Evolutionary conservation across 1,140 invertebrate species (phyloP).

Genomic region (Chironomus striatipennis): DNA sequence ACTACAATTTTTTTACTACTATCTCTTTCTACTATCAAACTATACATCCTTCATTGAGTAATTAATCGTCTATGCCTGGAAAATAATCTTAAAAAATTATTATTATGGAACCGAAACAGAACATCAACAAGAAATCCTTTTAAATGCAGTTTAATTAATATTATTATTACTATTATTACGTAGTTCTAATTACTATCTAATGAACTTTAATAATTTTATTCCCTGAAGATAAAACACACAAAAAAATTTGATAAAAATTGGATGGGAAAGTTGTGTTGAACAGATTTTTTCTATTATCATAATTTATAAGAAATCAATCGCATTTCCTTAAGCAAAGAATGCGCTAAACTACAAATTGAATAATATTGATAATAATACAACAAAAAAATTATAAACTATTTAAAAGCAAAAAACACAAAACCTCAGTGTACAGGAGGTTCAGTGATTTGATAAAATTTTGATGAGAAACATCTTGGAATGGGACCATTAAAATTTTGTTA

Average conservation of each 20-base stretch:
- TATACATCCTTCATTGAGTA: neutral
- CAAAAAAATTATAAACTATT: neutral
- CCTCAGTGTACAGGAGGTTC: neutral
- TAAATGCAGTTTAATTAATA: neutral
- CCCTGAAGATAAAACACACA: neutral
- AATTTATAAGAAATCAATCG: too few relatives aligned
- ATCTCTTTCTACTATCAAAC: neutral
- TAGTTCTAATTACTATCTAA: neutral
- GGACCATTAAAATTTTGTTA: neutral
- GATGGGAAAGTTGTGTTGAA: too few relatives aligned
- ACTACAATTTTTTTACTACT: neutral
- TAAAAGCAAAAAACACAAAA: neutral
- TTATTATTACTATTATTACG: neutral
- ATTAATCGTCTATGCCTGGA: too few relatives aligned
- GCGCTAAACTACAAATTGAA: too few relatives aligned
- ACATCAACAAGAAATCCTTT: neutral
- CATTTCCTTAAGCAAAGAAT: too few relatives aligned
- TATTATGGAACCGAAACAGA: neutral
- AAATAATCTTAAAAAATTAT: neutral
- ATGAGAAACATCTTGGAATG: neutral
- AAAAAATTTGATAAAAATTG: too few relatives aligned
- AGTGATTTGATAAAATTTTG: neutral
- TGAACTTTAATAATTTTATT: constrained; percentile 10
- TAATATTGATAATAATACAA: neutral
- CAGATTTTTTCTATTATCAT: too few relatives aligned